Base-by-base conservation (phyloP, 2,113 vertebrate genomes). In the Dolichotis patagonum region DNA sequence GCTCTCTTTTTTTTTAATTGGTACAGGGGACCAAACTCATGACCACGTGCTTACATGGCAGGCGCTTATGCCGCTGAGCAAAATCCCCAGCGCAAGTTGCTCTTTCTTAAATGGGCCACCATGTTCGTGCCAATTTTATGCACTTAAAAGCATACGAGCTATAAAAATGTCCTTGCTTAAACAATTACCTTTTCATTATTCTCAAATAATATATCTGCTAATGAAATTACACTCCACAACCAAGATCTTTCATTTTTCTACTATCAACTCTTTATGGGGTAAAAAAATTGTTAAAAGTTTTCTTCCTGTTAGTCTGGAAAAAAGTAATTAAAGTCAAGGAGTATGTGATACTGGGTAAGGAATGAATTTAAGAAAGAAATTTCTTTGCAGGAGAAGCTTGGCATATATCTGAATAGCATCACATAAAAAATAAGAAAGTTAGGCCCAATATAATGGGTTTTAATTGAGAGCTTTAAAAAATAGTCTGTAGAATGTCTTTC, bases 81-180 rank as follows among this genome's bases (percentile, higher is more conserved):
- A n/a, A n/a, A n/a, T n/a, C n/a, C n/a, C n/a, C n/a, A n/a, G n/a
- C n/a, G n/a, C n/a, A n/a, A 95, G 65, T 92, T 83, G 49, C 73
- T 92, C 67, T 96, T 96, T 96, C 94, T 49, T 4, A 97, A 97
- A 95, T 35, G 26, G 94, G 92, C 95, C 95, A 98, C 97, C 96
- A 94, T 94, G 95, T 83, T 96, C 85, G 95, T 95, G 92, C 60
- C 96, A 97, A 97, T 82, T 95, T 56, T 81, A 65, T 96, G 54
- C 41, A 95, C 86, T 97, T 95, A 95, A 97, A 91, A 94, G 54
- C 93, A 96, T 80, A 81, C 92, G 95, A 96, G 49, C 77, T 96
- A 71, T 91, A 97, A 96, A 95, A 97, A 78, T 63, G 63, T 67
- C 41, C 60, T 75, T 92, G 73, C 60, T 78, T 81, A 88, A 96